Percentiles rank a stretch among this genome's conserved stretches.
Conservation (phyloP, 2,797 vertebrate species). For the Danio kyathit region DNA sequence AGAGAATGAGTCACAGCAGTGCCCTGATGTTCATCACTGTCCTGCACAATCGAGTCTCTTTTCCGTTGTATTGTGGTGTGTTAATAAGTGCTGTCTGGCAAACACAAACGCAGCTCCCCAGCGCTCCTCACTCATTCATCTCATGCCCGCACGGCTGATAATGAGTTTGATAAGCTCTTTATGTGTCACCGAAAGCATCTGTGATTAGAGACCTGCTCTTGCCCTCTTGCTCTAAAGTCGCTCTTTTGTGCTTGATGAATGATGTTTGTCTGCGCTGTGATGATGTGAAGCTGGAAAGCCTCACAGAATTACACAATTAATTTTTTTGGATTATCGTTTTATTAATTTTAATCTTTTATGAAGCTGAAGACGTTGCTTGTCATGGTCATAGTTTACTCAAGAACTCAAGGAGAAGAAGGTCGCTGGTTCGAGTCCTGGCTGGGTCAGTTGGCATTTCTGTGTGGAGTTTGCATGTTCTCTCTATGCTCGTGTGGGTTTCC, state of each 20-base stretch:
- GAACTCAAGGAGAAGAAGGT: too few relatives aligned
- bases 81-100: slow-evolving; percentile 70
- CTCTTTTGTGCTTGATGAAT: slow-evolving; percentile 58
- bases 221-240: slow-evolving; percentile 31
- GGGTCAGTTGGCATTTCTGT: too few relatives aligned
- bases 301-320: slow-evolving; percentile 26
- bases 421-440: too few relatives aligned
- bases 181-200: slow-evolving; percentile 42
- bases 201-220: slow-evolving; percentile 42
- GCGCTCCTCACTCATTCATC: slow-evolving; percentile 45
- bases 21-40: slow-evolving; percentile 60
- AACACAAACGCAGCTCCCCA: slow-evolving; percentile 60
- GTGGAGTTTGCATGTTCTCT: too few relatives aligned
- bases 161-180: slow-evolving; percentile 52
- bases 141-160: slow-evolving; percentile 62
- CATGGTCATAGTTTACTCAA: too few relatives aligned
- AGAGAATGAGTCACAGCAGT: slow-evolving; percentile 44
- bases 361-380: too few relatives aligned
- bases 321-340: too few relatives aligned
- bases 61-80: slow-evolving; percentile 60
- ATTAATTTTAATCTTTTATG: too few relatives aligned
- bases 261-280: slow-evolving; percentile 28
- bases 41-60: slow-evolving; percentile 60
- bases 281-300: slow-evolving; percentile 55
- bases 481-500: too few relatives aligned